Base-by-base conservation (phyloP, 2,113 vertebrate genomes). In the Sterna hirundo region DNA sequence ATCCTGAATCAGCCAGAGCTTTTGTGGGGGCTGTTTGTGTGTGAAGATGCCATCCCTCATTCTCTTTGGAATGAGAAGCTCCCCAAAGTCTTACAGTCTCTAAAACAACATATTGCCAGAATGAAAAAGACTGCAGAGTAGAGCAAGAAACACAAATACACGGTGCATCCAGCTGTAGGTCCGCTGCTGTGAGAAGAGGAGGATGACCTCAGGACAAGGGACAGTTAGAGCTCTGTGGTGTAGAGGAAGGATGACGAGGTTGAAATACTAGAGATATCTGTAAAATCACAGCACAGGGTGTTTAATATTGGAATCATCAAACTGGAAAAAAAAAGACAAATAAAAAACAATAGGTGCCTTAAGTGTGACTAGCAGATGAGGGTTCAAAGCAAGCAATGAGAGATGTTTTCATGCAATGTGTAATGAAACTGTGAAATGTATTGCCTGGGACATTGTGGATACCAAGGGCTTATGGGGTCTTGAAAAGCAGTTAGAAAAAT, bases 21-120 rank as follows among this genome's bases (percentile, higher is more conserved):
- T 68, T n/a, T 1, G 0, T 6, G 19, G 17, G 6, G 10, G 5
- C 11, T 42, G 40, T 13, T 11, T 6, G 23, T 23, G 49, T 25
- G 16, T 44, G 38, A 27, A 40, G 58, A 17, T 70, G 49, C 49
- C 14, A 27, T 52, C 27, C 19, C 11, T 61, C 55, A 11, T 72
- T 78, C 34, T 27, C 18, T 79, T 51, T 42, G n/a, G 26, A 88
- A 51, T 34, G 32, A 69, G 61, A 62, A 32, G 51, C 36, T 69
- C 27, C 20, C 14, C 18, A 10, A 32, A 65, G n/a, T 51, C 30
- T 61, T 66, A 34, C 1, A 3, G 21, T 61, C 38, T 61, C 60
- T 88, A 47, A 72, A 72, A 2, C 51, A 60, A 4, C 5, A 2
- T 52, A 16, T 88, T 83, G 22, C 25, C 17, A 60, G 38, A 54